Base-by-base conservation (phyloP, 92 coral and sea anemone genomes). In the Diadumene lineata region DNA sequence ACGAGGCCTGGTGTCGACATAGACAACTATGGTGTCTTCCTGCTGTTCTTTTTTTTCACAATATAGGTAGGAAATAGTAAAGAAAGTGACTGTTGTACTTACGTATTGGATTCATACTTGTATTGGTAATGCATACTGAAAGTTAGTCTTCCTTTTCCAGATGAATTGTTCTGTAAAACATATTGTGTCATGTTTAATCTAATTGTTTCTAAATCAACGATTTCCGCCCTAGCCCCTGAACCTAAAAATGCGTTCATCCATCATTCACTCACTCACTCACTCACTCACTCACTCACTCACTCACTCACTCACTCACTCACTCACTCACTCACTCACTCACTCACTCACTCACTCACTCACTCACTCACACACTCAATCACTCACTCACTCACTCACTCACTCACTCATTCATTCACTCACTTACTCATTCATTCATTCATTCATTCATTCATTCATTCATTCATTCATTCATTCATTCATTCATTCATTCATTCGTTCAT, bases 91-190 rank as follows among this genome's bases (percentile, higher is more conserved):
- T 34, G 19, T 22, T 23, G 23, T 58, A 87, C 97, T 90, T 62
- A 90, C 97, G 84, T 78, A 62, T 86, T 88, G 34, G 88, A 77
- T 43, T 88, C 92, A 76, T 90, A 87, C 31, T 79, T 87, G 71
- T 90, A 90, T 34, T 87, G 87, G 51, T 90, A 90, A 60, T 87
- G 97, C 81, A 90, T 82, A 60, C 92, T 84, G 51, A 90, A 90
- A 0, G 97, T 84, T 15, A 90, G 78, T 55, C 87, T 72, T n/a
- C 97, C 97, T 73, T 87, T 60, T 25, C 81, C 63, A 0, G 67
- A 22, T 18, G 77, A 87, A 33, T 82, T 71, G 31, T 82, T 79
- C 91, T 87, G 72, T 2, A 51, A 51, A 19, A n/a, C n/a, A n/a
- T n/a, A n/a, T n/a, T n/a, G n/a, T n/a, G n/a, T n/a, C n/a, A n/a